Conservation (phyloP, 2,888 invertebrate genomes). For the Cantharis rustica region DNA sequence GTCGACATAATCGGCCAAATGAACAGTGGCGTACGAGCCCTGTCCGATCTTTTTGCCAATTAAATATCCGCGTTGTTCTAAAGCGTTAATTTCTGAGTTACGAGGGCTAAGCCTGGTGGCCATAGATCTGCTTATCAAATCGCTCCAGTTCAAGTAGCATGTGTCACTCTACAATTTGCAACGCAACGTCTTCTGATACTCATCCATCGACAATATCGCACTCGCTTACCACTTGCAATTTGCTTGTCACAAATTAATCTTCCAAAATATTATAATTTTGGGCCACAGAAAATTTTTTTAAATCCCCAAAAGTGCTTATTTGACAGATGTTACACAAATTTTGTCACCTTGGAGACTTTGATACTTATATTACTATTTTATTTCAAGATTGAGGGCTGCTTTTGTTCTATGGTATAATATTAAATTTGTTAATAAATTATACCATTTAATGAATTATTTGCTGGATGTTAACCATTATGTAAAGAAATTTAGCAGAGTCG, state of each 20-base stretch:
- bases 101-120: constrained; percentile 76
- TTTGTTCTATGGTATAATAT: background rate
- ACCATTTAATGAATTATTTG: too few species aligned
- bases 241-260: constrained; percentile 6
- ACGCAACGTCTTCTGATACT: constrained; percentile 1
- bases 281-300: constrained; percentile 29
- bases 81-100: constrained; percentile 83
- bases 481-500: too few species aligned
- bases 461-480: too few species aligned
- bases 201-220: constrained; percentile 25
- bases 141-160: constrained; percentile 4
- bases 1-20: constrained; percentile 81
- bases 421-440: too few species aligned
- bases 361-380: constrained; percentile 15
- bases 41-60: constrained; percentile 88
- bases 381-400: background rate
- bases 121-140: constrained; percentile 55
- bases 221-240: constrained; percentile 10
- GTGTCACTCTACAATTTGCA: constrained; percentile 20
- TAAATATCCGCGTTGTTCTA: constrained; percentile 82
- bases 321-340: constrained; percentile 36
- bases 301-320: constrained; percentile 26
- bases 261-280: constrained; percentile 15
- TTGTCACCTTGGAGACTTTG: constrained; percentile 36
- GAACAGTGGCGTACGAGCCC: constrained; percentile 90